Evolutionary conservation across 2,888 invertebrate genomes (phyloP).

Genomic region (Idaea dimidiata): DNA sequence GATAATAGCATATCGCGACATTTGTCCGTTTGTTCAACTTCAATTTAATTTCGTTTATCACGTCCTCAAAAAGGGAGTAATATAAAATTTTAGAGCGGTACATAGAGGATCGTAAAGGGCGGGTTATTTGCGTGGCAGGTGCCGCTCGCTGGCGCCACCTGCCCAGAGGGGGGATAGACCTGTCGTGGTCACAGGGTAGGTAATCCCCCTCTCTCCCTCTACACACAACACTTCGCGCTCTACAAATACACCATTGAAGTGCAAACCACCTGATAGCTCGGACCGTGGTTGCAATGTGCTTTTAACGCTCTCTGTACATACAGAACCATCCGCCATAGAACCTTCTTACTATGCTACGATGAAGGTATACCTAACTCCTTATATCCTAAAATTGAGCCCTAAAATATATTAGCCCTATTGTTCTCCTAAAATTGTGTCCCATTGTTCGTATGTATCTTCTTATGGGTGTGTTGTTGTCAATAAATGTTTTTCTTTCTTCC

Average conservation of each 20-base stretch:
- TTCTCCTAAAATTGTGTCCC: no score
- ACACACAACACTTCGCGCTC: neutral
- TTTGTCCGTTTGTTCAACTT: conserved; percentile 16
- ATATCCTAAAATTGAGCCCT: no score
- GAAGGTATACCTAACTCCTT: no score
- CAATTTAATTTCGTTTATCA: conserved; percentile 31
- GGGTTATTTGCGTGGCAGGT: conserved; percentile 13
- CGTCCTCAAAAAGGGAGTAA: conserved; percentile 31
- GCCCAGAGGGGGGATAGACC: neutral
- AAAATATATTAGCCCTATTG: no score
- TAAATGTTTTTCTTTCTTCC: no score
- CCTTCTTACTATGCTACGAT: neutral
- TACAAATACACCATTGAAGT: neutral
- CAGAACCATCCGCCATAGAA: neutral
- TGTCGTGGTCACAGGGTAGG: neutral
- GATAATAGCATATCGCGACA: conserved; percentile 7
- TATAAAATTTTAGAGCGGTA: conserved; percentile 36
- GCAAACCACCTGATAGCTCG: no score
- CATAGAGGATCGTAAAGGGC: conserved; percentile 27
- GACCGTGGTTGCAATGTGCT: no score
- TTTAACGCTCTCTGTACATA: neutral
- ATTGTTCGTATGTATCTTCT: no score
- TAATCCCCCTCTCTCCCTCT: neutral
- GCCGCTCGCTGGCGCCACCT: conserved; percentile 6
- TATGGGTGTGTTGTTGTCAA: no score